These are phyloP conservation scores for Indicator indicator DNA, from an alignment of 2,113 vertebrate species.

Conservation along the genomic window DNA sequence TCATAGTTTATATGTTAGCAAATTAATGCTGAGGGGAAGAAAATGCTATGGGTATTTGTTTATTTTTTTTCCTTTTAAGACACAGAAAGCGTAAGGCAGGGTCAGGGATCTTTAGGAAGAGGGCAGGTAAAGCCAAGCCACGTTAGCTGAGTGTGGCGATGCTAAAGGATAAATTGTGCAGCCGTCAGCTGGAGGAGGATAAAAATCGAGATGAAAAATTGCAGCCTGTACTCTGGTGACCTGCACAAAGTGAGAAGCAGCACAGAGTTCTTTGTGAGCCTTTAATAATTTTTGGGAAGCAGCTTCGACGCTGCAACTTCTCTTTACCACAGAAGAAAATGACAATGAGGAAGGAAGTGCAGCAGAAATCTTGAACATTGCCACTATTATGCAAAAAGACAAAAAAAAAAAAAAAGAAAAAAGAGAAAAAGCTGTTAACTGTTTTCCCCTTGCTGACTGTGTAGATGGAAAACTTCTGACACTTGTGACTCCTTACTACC, in stretches of 20 bases:
- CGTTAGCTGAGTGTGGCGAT: neutral
- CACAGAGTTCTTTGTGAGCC: neutral
- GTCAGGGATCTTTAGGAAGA: slow-evolving; percentile 56
- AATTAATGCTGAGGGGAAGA: neutral
- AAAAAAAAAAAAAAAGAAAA: slow-evolving; percentile 58
- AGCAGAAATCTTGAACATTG: slow-evolving; percentile 82
- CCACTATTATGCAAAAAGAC: slow-evolving; percentile 77
- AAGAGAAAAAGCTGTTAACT: slow-evolving; percentile 61
- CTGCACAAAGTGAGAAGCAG: slow-evolving; percentile 32
- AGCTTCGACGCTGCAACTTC: slow-evolving; percentile 72
- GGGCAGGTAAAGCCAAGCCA: slow-evolving; percentile 54
- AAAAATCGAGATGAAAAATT: slow-evolving; percentile 30
- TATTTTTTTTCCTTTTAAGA: neutral
- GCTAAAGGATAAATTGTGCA: slow-evolving; percentile 35
- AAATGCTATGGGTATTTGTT: neutral
- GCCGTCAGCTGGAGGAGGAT: slow-evolving; percentile 7
- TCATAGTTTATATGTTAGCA: neutral
- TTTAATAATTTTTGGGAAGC: slow-evolving; percentile 75
- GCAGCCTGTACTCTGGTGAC: neutral
- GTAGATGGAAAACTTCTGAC: slow-evolving; percentile 86
- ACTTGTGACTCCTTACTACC: slow-evolving; percentile 87
- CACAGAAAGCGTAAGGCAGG: neutral
- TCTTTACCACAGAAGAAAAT: slow-evolving; percentile 78
- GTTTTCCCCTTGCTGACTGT: slow-evolving; percentile 76
- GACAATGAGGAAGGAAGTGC: slow-evolving; percentile 85